Percentiles rank a stretch among this genome's conserved stretches.
Evolutionary conservation across 2,113 vertebrate species (phyloP).

Genomic region (Tautogolabrus adspersus): DNA sequence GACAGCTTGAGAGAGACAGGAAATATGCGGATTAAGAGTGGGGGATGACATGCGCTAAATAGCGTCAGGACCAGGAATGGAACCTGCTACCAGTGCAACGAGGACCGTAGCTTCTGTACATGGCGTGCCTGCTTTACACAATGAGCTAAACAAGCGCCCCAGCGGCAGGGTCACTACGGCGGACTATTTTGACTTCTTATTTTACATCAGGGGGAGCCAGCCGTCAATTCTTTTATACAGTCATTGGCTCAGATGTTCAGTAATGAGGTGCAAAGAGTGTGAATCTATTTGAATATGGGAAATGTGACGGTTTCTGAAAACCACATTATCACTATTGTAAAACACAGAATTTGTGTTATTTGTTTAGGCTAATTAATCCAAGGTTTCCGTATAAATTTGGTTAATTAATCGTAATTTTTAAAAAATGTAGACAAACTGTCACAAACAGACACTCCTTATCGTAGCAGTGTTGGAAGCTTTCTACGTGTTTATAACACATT

Average conservation of each 20-base stretch:
- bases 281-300: not conserved
- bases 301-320: not conserved
- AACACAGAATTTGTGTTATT: not conserved
- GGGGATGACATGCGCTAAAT: too few relatives aligned
- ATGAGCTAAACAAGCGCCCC: too few relatives aligned
- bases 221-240: too few relatives aligned
- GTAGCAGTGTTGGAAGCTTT: not conserved
- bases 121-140: too few relatives aligned
- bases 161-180: too few relatives aligned
- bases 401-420: constrained; percentile 28
- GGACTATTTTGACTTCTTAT: too few relatives aligned
- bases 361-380: constrained; percentile 26
- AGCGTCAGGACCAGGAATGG: too few relatives aligned
- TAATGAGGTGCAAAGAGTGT: not conserved
- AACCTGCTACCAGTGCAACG: too few relatives aligned
- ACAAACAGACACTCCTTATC: constrained; percentile 1
- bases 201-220: too few relatives aligned
- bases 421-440: constrained; percentile 10
- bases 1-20: too few relatives aligned
- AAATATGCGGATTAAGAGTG: too few relatives aligned
- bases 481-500: not conserved
- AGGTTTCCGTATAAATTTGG: constrained; percentile 22
- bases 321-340: not conserved
- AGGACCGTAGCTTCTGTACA: too few relatives aligned
- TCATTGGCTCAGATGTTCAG: not conserved